Percentiles rank a stretch among this genome's conserved stretches.
phyloP scores from a whole-genome alignment of 2,113 vertebrate genomes.

The Calypte anna region DNA sequence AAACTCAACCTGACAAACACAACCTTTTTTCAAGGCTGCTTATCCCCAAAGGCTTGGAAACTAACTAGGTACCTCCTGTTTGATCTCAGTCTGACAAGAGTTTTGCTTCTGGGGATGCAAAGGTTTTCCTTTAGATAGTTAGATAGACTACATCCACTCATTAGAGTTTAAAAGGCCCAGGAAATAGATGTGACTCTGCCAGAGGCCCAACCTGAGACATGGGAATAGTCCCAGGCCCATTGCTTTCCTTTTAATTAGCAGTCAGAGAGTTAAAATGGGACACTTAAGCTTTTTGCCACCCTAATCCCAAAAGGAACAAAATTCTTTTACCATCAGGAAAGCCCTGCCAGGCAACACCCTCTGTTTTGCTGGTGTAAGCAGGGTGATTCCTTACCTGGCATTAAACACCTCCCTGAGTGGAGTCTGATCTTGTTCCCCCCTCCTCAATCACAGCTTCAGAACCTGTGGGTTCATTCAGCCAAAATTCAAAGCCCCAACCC shows the following conservation, averaged over 20 bases:
- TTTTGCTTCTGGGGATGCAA: slow-evolving; percentile 20
- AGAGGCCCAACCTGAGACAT: background rate
- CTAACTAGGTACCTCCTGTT: slow-evolving; percentile 35
- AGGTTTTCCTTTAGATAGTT: slow-evolving; percentile 5
- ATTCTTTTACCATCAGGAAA: background rate
- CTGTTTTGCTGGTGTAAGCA: background rate
- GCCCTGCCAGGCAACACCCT: background rate
- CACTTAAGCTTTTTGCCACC: background rate
- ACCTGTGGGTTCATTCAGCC: background rate
- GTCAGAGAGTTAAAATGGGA: background rate
- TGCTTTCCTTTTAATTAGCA: background rate
- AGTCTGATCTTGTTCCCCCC: background rate
- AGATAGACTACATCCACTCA: slow-evolving; percentile 8
- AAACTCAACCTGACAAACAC: slow-evolving; percentile 9
- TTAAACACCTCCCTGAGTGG: background rate
- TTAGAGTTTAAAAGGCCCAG: slow-evolving; percentile 31
- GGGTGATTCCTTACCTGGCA: background rate
- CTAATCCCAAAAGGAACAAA: background rate
- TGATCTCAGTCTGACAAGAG: slow-evolving; percentile 19
- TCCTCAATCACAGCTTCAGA: background rate
- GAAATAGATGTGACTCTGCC: slow-evolving; percentile 20
- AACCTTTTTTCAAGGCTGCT: slow-evolving; percentile 21
- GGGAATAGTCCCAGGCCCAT: fast-evolving
- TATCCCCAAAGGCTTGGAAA: slow-evolving; percentile 35
- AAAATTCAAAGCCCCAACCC: background rate